A percentile compares a stretch with the other conserved stretches of the same genome.
Evolutionary conservation across 2,113 vertebrate species (phyloP).

Genomic region (Donacobius atricapilla): DNA sequence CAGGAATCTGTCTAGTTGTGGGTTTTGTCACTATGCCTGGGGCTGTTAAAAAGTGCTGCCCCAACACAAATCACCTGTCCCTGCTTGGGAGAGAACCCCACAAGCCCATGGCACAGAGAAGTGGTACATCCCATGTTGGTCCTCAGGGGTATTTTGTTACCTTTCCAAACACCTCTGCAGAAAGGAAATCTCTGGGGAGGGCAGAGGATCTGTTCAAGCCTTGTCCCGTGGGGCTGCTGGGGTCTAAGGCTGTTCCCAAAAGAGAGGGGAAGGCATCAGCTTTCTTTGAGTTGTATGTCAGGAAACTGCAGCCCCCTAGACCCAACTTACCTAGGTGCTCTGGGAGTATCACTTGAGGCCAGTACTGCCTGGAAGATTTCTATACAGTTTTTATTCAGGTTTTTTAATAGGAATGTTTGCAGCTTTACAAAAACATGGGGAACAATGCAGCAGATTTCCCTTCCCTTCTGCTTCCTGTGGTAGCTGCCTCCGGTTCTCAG

Average conservation of each 20-base stretch:
- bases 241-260: background rate
- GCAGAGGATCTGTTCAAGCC: background rate
- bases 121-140: background rate
- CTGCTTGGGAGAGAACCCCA: background rate
- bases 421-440: conserved; percentile 50
- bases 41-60: background rate
- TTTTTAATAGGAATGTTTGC: conserved; percentile 58
- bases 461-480: background rate
- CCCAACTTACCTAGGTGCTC: background rate
- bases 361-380: background rate
- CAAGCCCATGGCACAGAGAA: background rate
- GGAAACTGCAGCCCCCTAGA: background rate
- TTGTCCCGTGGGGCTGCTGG: background rate
- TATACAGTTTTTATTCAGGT: conserved; percentile 45
- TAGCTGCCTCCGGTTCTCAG: background rate
- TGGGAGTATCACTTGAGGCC: background rate
- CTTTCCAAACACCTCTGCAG: background rate
- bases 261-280: background rate
- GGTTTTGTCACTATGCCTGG: background rate
- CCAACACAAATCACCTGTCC: background rate
- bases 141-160: background rate
- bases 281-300: background rate
- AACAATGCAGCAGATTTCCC: conserved; percentile 25
- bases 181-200: background rate
- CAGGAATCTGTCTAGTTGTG: background rate